Conservation (phyloP, 2,797 vertebrate species). For the Phalloptychus januarius region DNA sequence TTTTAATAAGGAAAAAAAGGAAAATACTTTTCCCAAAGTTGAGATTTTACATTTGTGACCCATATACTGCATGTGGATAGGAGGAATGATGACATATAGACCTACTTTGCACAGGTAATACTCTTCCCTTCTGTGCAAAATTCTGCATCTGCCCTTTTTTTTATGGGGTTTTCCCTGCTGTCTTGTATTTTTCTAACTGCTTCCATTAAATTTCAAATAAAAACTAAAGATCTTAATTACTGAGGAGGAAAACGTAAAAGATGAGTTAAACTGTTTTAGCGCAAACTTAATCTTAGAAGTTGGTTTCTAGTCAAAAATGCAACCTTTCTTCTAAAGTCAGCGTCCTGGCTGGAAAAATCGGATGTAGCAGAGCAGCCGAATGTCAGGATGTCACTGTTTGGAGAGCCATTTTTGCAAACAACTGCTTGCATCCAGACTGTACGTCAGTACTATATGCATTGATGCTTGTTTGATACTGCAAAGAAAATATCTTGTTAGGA, state of each 20-base stretch:
- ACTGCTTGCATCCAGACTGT: neutral
- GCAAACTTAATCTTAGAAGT: neutral
- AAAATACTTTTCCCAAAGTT: neutral
- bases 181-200: neutral
- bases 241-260: neutral
- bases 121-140: neutral
- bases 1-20: neutral
- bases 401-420: neutral
- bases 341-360: neutral
- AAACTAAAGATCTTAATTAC: neutral
- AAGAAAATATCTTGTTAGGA: neutral
- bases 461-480: neutral
- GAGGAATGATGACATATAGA: neutral
- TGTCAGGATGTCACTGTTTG: neutral
- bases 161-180: neutral
- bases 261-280: neutral
- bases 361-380: neutral
- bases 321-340: neutral
- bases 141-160: neutral
- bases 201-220: neutral
- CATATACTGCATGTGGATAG: neutral
- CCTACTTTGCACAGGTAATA: neutral
- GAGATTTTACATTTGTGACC: neutral
- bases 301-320: neutral
- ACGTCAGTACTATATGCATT: neutral